A percentile compares a stretch with the other conserved stretches of the same genome.
Evolutionary conservation across 2,888 invertebrate species (phyloP).

Genomic region (Trichopria drosophilae): DNA sequence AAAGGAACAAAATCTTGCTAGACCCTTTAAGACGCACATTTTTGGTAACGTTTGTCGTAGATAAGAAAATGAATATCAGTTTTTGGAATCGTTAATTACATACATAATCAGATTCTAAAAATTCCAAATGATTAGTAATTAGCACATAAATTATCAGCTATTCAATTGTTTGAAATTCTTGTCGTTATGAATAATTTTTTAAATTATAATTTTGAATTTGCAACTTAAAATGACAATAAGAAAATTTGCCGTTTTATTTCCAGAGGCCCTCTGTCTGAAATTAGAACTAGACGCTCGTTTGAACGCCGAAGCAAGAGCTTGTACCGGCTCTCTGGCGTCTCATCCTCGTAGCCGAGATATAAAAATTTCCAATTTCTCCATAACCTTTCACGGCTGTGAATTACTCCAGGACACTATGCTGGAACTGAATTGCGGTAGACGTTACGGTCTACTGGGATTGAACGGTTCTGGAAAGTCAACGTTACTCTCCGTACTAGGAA

Average conservation of each 20-base stretch:
- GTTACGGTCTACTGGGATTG: conserved; percentile 95
- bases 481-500: conserved; percentile 85
- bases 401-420: conserved; percentile 92
- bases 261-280: conserved; percentile 83
- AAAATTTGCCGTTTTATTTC: conserved; percentile 39
- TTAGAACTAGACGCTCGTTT: conserved; percentile 88
- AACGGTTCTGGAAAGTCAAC: conserved; percentile 99
- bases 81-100: too few species aligned
- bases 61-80: too few species aligned
- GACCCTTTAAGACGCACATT: too few species aligned
- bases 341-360: conserved; percentile 95
- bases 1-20: too few species aligned
- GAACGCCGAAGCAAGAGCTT: conserved; percentile 90
- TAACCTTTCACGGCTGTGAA: conserved; percentile 97
- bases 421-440: conserved; percentile 94
- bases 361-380: conserved; percentile 93
- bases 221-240: neutral
- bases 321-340: conserved; percentile 92
- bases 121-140: too few species aligned
- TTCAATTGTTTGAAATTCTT: too few species aligned
- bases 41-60: too few species aligned
- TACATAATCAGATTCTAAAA: too few species aligned
- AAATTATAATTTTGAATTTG: too few species aligned
- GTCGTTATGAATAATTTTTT: too few species aligned
- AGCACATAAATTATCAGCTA: too few species aligned